Base-by-base conservation (phyloP, 92 coral and sea anemone genomes). In the Heliopora coerulea region DNA sequence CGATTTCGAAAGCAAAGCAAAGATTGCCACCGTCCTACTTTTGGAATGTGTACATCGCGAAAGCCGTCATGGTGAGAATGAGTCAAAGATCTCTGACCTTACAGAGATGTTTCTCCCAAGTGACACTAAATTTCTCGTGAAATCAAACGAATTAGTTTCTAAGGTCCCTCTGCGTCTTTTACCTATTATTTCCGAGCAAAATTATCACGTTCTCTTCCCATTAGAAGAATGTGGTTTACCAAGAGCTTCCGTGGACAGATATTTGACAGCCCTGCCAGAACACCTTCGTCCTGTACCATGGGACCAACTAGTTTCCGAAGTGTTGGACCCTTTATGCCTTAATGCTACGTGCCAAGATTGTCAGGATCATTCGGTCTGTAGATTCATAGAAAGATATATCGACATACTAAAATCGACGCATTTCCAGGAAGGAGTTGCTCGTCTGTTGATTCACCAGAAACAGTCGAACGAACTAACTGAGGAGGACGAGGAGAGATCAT, bases 221-320 rank as follows among this genome's bases (percentile, higher is more conserved):
- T 84, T 88, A 33, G 86, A 90, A 24, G 95, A 88, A 49, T 92
- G 95, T 59, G 97, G 88, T 62, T 83, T 91, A n/a, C 88, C 97
- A 31, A 92, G 93, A 20, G 95, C 85, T 70, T 80, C 90, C 56
- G 81, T 85, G 18, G 59, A 46, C 12, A 27, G 12, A 14, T 57
- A 46, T 26, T 77, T 91, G 34, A 74, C 86, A 28, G 78, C 88
- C 49, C 75, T 91, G 15, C 97, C 97, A 9, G 69, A 88, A 59
- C 93, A 90, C 35, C 81, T 88, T 12, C 79, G 91, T 46, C 88
- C 91, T 40, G 81, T 78, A 58, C 88, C 88, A 29, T 86, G 85
- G 19, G 88, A 91, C 61, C 83, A 87, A 67, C 61, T 91, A 18
- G 81, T 91, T 20, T 84, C 84, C 20, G 97, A 91, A 40, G 90